Evolutionary conservation across 2,113 vertebrate species (phyloP).

Genomic region (Hucho hucho): DNA sequence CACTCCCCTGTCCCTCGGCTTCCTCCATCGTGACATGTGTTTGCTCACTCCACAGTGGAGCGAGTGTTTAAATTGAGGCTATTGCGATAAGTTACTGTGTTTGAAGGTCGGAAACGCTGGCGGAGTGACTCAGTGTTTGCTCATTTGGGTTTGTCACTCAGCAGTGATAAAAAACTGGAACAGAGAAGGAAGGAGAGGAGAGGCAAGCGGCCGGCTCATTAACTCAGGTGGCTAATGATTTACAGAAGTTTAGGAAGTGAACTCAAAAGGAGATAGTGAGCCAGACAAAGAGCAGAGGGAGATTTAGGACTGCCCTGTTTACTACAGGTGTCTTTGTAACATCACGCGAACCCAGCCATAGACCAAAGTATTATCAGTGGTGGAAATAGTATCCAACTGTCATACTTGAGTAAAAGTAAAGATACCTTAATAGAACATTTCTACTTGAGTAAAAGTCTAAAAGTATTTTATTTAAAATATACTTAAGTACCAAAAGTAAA

Average conservation of each 20-base stretch:
- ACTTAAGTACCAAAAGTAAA: no score
- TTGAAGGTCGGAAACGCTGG: conserved; percentile 60
- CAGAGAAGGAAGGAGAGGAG: not conserved
- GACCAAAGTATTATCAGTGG: not conserved
- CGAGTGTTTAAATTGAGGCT: conserved; percentile 36
- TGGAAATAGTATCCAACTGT: no score
- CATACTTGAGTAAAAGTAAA: no score
- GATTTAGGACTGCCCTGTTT: conserved; percentile 27
- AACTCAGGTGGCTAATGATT: conserved; percentile 63
- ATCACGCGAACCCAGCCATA: not conserved
- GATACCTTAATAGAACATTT: no score
- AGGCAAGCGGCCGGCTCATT: conserved; percentile 50
- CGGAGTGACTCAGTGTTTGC: conserved; percentile 68
- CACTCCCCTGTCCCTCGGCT: not conserved
- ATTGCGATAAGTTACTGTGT: conserved; percentile 52
- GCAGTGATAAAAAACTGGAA: conserved; percentile 37
- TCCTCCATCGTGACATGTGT: conserved; percentile 3
- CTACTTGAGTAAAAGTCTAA: no score
- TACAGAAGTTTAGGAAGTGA: conserved; percentile 54
- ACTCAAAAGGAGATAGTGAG: conserved; percentile 34
- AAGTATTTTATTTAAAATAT: no score
- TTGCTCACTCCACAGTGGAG: conserved; percentile 24
- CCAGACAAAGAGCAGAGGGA: conserved; percentile 29
- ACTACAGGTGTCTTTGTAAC: not conserved
- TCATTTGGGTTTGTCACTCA: conserved; percentile 57